These are phyloP conservation scores for Lagothrix lagotricha DNA, from an alignment of 2,797 vertebrate species.

Conservation along the genomic window DNA sequence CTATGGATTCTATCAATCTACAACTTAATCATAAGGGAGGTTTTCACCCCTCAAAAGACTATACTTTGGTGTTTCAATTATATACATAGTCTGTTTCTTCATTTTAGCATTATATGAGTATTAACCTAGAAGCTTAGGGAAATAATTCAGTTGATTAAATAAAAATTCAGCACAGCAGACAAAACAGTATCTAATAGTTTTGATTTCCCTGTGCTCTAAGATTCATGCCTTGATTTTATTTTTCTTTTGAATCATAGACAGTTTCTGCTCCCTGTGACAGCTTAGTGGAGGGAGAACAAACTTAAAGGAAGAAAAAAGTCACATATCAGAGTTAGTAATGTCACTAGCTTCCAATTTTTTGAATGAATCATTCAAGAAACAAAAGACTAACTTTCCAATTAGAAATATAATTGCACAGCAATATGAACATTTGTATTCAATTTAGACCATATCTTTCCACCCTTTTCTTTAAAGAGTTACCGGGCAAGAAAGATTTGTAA, in stretches of 20 bases:
- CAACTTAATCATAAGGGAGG: neutral
- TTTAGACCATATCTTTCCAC: neutral
- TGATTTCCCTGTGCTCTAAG: neutral
- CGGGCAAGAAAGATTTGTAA: slow-evolving; percentile 1
- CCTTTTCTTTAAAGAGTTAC: slow-evolving; percentile 20
- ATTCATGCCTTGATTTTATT: slow-evolving; percentile 8
- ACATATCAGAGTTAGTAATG: slow-evolving; percentile 16
- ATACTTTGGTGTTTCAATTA: slow-evolving; percentile 41
- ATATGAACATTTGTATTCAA: slow-evolving; percentile 51
- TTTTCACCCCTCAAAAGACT: neutral
- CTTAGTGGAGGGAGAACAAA: neutral
- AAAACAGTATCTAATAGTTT: slow-evolving; percentile 14
- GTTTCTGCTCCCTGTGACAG: neutral
- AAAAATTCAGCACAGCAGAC: slow-evolving; percentile 44
- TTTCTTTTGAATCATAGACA: neutral
- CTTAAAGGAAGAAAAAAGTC: slow-evolving; percentile 40
- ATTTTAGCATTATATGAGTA: slow-evolving; percentile 24
- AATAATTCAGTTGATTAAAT: slow-evolving; percentile 27
- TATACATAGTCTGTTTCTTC: slow-evolving; percentile 2
- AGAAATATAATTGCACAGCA: slow-evolving; percentile 54
- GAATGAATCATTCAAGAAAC: slow-evolving; percentile 43
- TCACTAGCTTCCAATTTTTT: slow-evolving; percentile 28
- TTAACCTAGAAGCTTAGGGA: slow-evolving; percentile 19
- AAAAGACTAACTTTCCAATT: slow-evolving; percentile 47
- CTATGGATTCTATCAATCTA: slow-evolving; percentile 8